A percentile compares a stretch with the other conserved stretches of the same genome.
Evolutionary conservation across 2,113 vertebrate species (phyloP).

Genomic region (Eclectus roratus): DNA sequence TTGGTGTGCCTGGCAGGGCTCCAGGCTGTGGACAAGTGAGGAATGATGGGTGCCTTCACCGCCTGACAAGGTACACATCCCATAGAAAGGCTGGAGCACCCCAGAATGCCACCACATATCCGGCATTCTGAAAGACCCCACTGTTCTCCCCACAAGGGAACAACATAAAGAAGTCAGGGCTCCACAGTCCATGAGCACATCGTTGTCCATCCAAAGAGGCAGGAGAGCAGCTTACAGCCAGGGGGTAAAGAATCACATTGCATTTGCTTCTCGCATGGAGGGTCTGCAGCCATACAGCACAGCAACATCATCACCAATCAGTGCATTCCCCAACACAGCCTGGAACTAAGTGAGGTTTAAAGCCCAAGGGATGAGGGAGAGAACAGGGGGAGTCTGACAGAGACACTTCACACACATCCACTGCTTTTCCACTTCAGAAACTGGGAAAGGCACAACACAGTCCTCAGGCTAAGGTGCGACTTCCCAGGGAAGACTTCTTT

Average conservation of each 20-base stretch:
- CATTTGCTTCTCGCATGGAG: background rate
- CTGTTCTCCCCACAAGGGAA: background rate
- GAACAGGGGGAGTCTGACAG: background rate
- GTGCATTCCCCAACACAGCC: rapidly evolving
- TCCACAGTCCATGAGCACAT: background rate
- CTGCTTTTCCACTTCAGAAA: rapidly evolving
- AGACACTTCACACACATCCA: rapidly evolving
- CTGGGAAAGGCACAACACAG: rapidly evolving
- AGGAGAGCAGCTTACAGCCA: background rate
- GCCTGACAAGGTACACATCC: background rate
- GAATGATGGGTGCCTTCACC: background rate
- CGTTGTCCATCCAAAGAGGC: background rate
- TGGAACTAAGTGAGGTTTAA: rapidly evolving
- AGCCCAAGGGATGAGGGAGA: rapidly evolving
- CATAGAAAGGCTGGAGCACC: background rate
- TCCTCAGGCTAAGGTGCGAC: rapidly evolving
- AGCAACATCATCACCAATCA: rapidly evolving
- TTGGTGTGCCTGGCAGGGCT: background rate
- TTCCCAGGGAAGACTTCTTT: background rate
- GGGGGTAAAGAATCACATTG: background rate
- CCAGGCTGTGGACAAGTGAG: background rate
- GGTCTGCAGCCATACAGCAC: rapidly evolving
- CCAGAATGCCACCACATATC: background rate
- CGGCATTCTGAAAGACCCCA: background rate
- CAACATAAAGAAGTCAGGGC: background rate